Evolutionary conservation across 2,113 vertebrate genomes (phyloP).

Genomic region (Pipa parva): DNA sequence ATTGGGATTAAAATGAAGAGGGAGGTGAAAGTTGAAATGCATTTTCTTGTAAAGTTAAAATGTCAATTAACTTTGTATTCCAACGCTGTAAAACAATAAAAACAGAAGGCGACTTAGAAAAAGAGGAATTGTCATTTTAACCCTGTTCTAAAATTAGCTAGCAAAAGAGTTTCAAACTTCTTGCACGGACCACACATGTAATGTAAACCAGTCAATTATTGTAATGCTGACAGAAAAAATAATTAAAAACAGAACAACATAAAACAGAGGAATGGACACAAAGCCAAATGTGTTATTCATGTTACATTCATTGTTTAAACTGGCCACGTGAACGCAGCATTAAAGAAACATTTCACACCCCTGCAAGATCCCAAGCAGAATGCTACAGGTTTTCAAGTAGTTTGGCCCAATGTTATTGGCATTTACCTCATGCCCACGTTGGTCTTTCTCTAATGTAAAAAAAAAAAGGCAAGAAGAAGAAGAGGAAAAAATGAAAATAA

Average conservation of each 20-base stretch:
- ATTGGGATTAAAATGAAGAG: slow-evolving; percentile 36
- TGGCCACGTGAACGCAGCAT: too few relatives aligned
- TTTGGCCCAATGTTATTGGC: too few relatives aligned
- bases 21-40: slow-evolving; percentile 24
- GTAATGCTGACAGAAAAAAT: background rate
- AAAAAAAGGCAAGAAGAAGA: too few relatives aligned
- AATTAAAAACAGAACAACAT: background rate
- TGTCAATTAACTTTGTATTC: slow-evolving; percentile 10
- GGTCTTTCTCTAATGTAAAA: too few relatives aligned
- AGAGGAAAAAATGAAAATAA: too few relatives aligned
- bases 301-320: too few relatives aligned
- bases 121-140: slow-evolving; percentile 16
- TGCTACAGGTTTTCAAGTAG: too few relatives aligned
- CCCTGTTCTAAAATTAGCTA: background rate
- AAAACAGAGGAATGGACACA: background rate
- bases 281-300: background rate
- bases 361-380: too few relatives aligned
- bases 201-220: background rate
- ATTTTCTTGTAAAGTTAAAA: slow-evolving; percentile 32
- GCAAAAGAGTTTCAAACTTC: too few relatives aligned
- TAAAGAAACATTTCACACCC: too few relatives aligned
- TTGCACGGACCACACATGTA: background rate
- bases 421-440: too few relatives aligned
- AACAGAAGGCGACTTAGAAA: slow-evolving; percentile 4
- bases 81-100: slow-evolving; percentile 1